These are phyloP conservation scores for Lipophrys pholis DNA, from an alignment of 2,113 vertebrate species.

Conservation along the genomic window DNA sequence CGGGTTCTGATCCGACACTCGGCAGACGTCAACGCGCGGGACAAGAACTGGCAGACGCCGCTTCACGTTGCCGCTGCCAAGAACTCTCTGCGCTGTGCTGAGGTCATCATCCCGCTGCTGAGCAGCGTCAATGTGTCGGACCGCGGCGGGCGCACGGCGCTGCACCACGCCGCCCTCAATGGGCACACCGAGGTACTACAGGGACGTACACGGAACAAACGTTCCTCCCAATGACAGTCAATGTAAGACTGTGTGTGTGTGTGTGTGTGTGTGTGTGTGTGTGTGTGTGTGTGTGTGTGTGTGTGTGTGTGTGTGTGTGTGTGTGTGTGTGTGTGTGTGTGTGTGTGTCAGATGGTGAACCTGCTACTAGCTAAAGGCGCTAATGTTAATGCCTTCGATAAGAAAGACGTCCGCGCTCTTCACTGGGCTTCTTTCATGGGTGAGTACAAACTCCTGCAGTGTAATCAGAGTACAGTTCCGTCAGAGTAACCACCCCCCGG, in stretches of 20 bases:
- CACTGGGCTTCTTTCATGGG: conserved; percentile 98
- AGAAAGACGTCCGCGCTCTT: conserved; percentile 95
- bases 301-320: no score
- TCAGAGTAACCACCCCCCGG: no score
- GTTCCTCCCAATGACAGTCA: no score
- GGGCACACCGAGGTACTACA: conserved; percentile 91
- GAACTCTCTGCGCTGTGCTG: conserved; percentile 91
- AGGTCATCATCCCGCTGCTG: conserved; percentile 92
- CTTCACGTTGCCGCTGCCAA: conserved; percentile 94
- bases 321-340: background rate
- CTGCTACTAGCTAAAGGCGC: conserved; percentile 94
- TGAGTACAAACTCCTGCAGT: no score
- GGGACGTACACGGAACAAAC: no score
- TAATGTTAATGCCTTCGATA: conserved; percentile 98
- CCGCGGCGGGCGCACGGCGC: conserved; percentile 91
- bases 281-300: no score
- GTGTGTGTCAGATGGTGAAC: conserved; percentile 90
- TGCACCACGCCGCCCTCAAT: conserved; percentile 96
- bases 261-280: no score
- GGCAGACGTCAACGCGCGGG: conserved; percentile 94
- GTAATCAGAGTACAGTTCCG: no score
- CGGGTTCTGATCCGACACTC: conserved; percentile 95
- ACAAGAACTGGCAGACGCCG: conserved; percentile 99
- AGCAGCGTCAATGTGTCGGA: conserved; percentile 97
- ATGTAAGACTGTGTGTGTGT: no score